Base-by-base conservation (phyloP, 2,888 invertebrate species). In the Agonopterix subpropinquella region DNA sequence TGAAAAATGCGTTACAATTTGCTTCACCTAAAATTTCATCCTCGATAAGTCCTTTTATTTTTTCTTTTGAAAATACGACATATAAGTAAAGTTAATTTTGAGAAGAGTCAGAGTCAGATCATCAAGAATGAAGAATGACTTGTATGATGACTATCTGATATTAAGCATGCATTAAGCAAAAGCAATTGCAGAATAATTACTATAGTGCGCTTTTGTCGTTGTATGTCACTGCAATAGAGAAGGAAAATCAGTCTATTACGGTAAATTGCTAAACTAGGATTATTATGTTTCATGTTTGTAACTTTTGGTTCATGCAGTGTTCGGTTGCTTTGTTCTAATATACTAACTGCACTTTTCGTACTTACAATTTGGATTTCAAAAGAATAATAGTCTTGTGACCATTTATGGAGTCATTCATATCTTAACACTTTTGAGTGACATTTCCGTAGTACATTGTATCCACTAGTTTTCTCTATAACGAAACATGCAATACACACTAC, bases 401-500 rank as follows among this genome's bases (percentile, higher is more conserved):
- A 28, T n/a, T n/a, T 5, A 28, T 28, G 28, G 28, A 28, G 28
- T 28, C 28, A 28, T 28, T 28, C 28, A 28, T 28, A 28, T 28
- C 28, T 28, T 28, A 5, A 28, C 28, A 28, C 28, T 28, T 28
- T 28, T 28, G 28, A 28, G 28, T 28, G 28, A 28, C 28, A 28
- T 28, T 28, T 28, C 28, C 28, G 28, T 28, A 28, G 28, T 28
- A 28, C 28, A 28, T 28, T 28, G 28, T 28, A 28, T 28, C 28
- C 28, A 28, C 28, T 28, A 28, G 28, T 28, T 28, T 28, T 28
- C 28, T 56, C 65, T 71, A 73, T 67, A 68, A 67, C 36, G 61
- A 61, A 65, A 65, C 83, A 82, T 85, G 82, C 80, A 83, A 59
- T 65, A 74, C 69, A 77, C 62, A 76, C 76, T 80, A 80, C 70